These are phyloP conservation scores for Lasius platythorax DNA, from an alignment of 2,888 invertebrate species.

Conservation along the genomic window DNA sequence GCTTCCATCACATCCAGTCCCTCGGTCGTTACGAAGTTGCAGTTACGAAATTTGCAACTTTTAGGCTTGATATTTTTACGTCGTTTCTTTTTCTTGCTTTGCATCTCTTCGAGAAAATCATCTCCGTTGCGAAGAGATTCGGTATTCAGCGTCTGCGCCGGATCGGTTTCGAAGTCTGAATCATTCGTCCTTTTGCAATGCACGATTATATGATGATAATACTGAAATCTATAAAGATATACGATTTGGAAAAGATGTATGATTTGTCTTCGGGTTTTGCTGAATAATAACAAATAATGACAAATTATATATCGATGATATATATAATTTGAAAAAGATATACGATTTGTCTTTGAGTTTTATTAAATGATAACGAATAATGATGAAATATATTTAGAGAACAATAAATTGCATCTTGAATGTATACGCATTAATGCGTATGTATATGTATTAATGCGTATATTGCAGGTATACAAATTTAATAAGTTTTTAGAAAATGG, in stretches of 20 bases:
- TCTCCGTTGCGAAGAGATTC: neutral
- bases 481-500: too few species aligned
- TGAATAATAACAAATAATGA: too few species aligned
- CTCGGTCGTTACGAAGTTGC: slow-evolving; percentile 92
- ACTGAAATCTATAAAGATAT: neutral
- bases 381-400: neutral
- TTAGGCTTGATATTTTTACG: slow-evolving; percentile 86
- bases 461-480: too few species aligned
- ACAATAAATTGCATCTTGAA: neutral
- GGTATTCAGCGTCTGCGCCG: neutral
- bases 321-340: neutral
- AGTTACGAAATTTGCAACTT: slow-evolving; percentile 95
- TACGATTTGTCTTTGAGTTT: neutral
- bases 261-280: neutral
- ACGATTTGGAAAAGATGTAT: neutral
- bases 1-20: slow-evolving; percentile 86
- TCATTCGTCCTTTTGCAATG: neutral
- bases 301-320: neutral
- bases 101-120: slow-evolving; percentile 84
- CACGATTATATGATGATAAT: slow-evolving; percentile 1
- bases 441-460: too few species aligned
- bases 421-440: too few species aligned
- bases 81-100: slow-evolving; percentile 93
- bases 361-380: neutral
- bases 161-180: neutral